A percentile compares a stretch with the other conserved stretches of the same genome.
Conservation (phyloP, 2,888 invertebrate genomes). For the Onchidella celtica region DNA sequence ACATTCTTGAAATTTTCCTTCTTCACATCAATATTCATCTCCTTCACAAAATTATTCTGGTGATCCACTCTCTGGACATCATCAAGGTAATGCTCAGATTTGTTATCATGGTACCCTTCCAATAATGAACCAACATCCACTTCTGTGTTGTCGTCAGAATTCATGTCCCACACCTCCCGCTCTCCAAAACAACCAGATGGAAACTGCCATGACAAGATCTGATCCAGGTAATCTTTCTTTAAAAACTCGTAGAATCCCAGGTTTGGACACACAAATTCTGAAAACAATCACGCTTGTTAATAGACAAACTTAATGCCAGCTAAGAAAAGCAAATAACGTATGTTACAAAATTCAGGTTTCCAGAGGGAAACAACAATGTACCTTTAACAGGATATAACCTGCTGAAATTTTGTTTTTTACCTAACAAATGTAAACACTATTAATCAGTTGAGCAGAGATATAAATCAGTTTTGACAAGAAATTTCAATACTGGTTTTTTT, state of each 20-base stretch:
- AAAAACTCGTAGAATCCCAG: conserved; percentile 77
- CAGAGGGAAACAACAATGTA: too few species aligned
- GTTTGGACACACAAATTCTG: conserved; percentile 78
- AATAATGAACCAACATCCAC: conserved; percentile 2
- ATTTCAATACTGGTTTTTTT: too few species aligned
- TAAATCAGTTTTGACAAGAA: too few species aligned
- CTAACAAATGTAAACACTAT: too few species aligned
- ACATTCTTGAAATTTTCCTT: neutral
- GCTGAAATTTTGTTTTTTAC: too few species aligned
- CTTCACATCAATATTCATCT: neutral
- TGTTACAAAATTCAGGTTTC: too few species aligned
- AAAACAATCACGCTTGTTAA: too few species aligned
- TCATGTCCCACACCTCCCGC: conserved; percentile 9
- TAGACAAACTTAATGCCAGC: too few species aligned
- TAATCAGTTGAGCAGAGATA: too few species aligned
- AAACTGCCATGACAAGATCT: conserved; percentile 76
- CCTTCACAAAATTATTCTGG: neutral
- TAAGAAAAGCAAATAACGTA: too few species aligned
- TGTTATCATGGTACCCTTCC: conserved; percentile 30
- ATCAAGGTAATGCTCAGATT: neutral
- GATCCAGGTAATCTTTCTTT: conserved; percentile 70
- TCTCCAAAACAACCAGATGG: conserved; percentile 75
- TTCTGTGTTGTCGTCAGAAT: neutral
- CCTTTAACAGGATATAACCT: too few species aligned
- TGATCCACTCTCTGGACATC: neutral